Evolutionary conservation across 1,140 invertebrate species (phyloP).

Genomic region (Colletes gigas): DNA sequence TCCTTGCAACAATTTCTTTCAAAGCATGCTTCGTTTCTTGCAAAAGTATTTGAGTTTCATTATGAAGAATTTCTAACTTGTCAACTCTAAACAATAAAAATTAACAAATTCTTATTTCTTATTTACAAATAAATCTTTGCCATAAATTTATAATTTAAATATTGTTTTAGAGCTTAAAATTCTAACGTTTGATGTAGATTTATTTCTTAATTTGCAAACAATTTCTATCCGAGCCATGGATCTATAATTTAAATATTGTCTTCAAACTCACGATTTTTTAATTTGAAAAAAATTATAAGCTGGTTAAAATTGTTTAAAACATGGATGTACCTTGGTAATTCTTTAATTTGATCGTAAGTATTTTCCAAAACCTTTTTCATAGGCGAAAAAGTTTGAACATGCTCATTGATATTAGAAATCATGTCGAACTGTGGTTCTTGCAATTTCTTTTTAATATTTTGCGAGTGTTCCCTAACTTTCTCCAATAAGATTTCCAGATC

Average conservation of each 20-base stretch:
- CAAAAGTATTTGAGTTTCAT: slow-evolving; percentile 72
- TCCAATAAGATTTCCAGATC: slow-evolving; percentile 61
- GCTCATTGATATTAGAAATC: slow-evolving; percentile 62
- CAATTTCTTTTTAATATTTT: slow-evolving; percentile 30
- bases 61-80: slow-evolving; percentile 72
- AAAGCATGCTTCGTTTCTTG: slow-evolving; percentile 74
- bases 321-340: slow-evolving; percentile 71
- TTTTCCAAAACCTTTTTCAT: slow-evolving; percentile 72
- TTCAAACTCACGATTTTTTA: too few species aligned
- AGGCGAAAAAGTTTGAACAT: slow-evolving; percentile 60
- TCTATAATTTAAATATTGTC: too few species aligned
- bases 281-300: too few species aligned
- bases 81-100: slow-evolving; percentile 55
- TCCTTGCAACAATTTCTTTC: slow-evolving; percentile 66
- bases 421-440: slow-evolving; percentile 50
- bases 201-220: too few species aligned
- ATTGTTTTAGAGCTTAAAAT: too few species aligned
- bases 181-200: too few species aligned
- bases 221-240: too few species aligned
- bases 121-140: slow-evolving; percentile 7
- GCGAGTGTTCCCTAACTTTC: slow-evolving; percentile 49
- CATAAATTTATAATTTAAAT: too few species aligned
- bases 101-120: neutral
- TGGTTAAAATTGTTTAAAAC: neutral
- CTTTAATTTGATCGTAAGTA: slow-evolving; percentile 66